These are phyloP conservation scores for Armadillidium nasatum DNA, from an alignment of 1,140 invertebrate genomes.

Conservation along the genomic window DNA sequence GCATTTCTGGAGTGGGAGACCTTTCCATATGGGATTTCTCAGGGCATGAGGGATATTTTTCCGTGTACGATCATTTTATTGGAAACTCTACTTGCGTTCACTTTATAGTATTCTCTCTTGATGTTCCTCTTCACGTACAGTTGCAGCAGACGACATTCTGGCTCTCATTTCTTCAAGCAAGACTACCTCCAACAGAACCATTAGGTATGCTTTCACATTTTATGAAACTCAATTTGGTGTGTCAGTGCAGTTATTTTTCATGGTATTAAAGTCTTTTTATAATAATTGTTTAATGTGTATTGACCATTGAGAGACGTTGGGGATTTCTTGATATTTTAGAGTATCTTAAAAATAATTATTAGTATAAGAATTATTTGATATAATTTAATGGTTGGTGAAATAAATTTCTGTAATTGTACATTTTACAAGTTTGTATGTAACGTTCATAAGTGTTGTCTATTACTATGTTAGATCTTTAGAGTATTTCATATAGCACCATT, in stretches of 20 bases:
- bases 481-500: too few species aligned
- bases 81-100: constrained; percentile 65
- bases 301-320: too few species aligned
- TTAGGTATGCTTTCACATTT: constrained; percentile 54
- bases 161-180: constrained; percentile 71
- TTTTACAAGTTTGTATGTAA: too few species aligned
- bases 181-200: constrained; percentile 63
- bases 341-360: too few species aligned
- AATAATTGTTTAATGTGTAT: too few species aligned
- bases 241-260: not conserved
- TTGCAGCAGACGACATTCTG: constrained; percentile 72
- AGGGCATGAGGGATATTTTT: constrained; percentile 71
- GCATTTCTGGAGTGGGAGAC: constrained; percentile 56
- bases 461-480: too few species aligned
- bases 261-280: too few species aligned
- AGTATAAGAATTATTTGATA: too few species aligned
- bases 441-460: too few species aligned
- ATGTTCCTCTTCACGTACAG: constrained; percentile 66
- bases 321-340: too few species aligned
- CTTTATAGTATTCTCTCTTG: constrained; percentile 67
- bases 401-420: too few species aligned
- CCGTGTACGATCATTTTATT: constrained; percentile 72
- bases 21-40: constrained; percentile 76
- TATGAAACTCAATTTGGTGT: not conserved
- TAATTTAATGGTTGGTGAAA: too few species aligned